Conservation (phyloP, 2,888 invertebrate genomes). For the Tricholauxania praeusta region DNA sequence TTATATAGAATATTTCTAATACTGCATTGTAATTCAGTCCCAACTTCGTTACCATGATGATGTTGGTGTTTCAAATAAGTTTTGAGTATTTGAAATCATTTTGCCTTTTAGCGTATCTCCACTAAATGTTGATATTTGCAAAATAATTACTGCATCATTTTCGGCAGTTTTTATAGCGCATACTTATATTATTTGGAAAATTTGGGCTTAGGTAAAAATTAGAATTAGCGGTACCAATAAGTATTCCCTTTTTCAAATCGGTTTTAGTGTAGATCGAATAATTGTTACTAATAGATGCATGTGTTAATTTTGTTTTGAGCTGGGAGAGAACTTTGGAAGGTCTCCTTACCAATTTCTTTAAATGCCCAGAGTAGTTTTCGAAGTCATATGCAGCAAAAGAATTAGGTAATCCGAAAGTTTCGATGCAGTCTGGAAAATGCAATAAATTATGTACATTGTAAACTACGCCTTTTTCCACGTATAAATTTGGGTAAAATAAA, state of each 20-base stretch:
- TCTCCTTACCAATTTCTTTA: slow-evolving; percentile 15
- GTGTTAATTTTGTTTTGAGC: too few species aligned
- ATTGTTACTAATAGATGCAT: slow-evolving; percentile 26
- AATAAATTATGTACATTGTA: slow-evolving; percentile 17
- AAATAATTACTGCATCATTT: slow-evolving; percentile 23
- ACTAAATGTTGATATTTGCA: slow-evolving; percentile 27
- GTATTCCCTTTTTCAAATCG: slow-evolving; percentile 31
- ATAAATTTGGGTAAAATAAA: slow-evolving; percentile 9
- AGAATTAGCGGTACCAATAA: slow-evolving; percentile 6
- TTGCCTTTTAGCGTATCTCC: slow-evolving; percentile 30
- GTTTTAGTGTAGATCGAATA: slow-evolving; percentile 25
- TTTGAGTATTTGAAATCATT: slow-evolving; percentile 24
- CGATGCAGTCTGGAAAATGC: slow-evolving; percentile 18
- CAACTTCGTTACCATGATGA: slow-evolving; percentile 26
- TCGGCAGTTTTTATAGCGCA: slow-evolving; percentile 26
- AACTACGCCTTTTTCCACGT: not conserved
- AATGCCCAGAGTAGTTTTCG: slow-evolving; percentile 11
- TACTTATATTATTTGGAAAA: slow-evolving; percentile 31
- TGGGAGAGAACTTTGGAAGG: too few species aligned
- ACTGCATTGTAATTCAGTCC: slow-evolving; percentile 28
- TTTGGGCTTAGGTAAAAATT: slow-evolving; percentile 27
- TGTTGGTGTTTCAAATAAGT: slow-evolving; percentile 27
- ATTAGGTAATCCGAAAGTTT: not conserved
- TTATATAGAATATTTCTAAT: slow-evolving; percentile 31
- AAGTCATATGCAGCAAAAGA: slow-evolving; percentile 20